Percentiles rank a stretch among this genome's conserved stretches.
Evolutionary conservation across 2,888 invertebrate species (phyloP).

Genomic region (Phania funesta): DNA sequence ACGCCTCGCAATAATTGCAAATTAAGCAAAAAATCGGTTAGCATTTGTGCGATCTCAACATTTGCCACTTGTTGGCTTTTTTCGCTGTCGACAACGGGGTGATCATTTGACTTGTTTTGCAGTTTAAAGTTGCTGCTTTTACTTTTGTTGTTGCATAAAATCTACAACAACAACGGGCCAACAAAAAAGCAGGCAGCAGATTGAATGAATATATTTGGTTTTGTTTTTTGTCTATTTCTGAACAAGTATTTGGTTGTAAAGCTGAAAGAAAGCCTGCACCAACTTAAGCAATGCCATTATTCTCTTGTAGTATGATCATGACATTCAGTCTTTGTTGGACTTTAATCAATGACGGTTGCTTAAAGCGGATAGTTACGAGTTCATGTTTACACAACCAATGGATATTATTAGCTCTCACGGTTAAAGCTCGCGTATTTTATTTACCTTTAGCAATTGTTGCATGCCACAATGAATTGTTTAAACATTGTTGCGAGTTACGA

Average conservation of each 20-base stretch:
- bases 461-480: slow-evolving; percentile 54
- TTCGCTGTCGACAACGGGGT: slow-evolving; percentile 30
- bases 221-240: not conserved
- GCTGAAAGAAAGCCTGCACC: slow-evolving; percentile 39
- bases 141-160: not conserved
- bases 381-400: not conserved
- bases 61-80: slow-evolving; percentile 57
- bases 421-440: slow-evolving; percentile 21
- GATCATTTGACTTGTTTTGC: slow-evolving; percentile 51
- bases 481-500: slow-evolving; percentile 35
- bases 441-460: slow-evolving; percentile 50
- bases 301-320: slow-evolving; percentile 71
- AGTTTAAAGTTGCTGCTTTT: slow-evolving; percentile 27
- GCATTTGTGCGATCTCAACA: slow-evolving; percentile 50
- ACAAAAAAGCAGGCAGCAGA: slow-evolving; percentile 28
- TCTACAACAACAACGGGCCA: not conserved
- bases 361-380: slow-evolving; percentile 48
- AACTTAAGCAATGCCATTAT: slow-evolving; percentile 34
- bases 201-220: slow-evolving; percentile 16
- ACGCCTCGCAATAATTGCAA: not conserved
- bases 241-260: slow-evolving; percentile 13
- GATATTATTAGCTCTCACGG: slow-evolving; percentile 20
- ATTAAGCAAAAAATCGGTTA: slow-evolving; percentile 9
- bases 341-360: slow-evolving; percentile 72
- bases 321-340: slow-evolving; percentile 77